phyloP scores from a whole-genome alignment of 2,113 vertebrate species.

The Heptranchias perlo region DNA sequence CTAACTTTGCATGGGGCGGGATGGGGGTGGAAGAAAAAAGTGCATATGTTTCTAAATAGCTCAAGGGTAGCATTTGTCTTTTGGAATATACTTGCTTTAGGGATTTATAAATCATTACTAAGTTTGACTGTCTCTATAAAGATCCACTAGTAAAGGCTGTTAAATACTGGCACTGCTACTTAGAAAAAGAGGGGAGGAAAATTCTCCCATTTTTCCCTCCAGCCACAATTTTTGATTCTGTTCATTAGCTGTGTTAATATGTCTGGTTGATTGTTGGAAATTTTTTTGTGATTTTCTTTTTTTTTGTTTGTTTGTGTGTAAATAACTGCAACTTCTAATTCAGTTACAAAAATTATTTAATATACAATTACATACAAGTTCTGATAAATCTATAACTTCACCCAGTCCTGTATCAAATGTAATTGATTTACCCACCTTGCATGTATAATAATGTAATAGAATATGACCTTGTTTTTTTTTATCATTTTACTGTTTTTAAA shows the following conservation, averaged over 20 bases:
- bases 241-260: not conserved
- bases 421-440: not conserved
- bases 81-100: not conserved
- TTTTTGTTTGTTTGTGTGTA: not conserved
- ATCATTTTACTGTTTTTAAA: conserved; percentile 27
- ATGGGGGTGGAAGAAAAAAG: not conserved
- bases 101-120: not conserved
- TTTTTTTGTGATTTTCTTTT: not conserved
- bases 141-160: not conserved
- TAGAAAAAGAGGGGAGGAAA: not conserved
- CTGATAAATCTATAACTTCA: not conserved
- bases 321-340: not conserved
- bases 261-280: not conserved
- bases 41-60: not conserved
- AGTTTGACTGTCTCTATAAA: not conserved
- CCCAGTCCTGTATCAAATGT: not conserved
- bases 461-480: not conserved
- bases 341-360: not conserved
- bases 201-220: not conserved
- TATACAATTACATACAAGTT: not conserved
- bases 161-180: not conserved
- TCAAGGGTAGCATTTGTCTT: not conserved
- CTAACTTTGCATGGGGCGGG: not conserved
- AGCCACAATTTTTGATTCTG: not conserved
- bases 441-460: conserved; percentile 20